Evolutionary conservation across 2,888 invertebrate species (phyloP).

Genomic region (Dryocosmus kuriphilus): DNA sequence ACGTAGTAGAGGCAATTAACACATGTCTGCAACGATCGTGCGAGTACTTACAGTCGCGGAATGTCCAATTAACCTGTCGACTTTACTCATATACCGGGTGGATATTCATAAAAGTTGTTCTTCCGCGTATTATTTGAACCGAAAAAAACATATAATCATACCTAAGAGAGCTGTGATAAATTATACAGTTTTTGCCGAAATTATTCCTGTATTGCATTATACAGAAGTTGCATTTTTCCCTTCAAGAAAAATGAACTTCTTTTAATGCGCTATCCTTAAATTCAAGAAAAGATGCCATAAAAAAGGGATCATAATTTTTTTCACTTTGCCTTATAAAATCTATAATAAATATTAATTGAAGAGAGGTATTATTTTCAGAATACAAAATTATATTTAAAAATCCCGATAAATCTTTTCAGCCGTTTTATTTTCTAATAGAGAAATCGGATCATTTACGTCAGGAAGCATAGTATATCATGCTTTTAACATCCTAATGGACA

Average conservation of each 20-base stretch:
- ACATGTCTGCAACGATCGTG: conserved; percentile 39
- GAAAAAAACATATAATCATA: not conserved
- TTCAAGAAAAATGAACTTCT: too few relatives aligned
- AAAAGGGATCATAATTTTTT: not conserved
- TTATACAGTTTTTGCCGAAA: too few relatives aligned
- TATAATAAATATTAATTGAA: not conserved
- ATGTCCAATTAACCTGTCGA: conserved; percentile 52
- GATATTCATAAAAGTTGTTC: not conserved
- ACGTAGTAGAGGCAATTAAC: conserved; percentile 26
- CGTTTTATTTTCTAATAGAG: conserved; percentile 1
- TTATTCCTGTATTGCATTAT: too few relatives aligned
- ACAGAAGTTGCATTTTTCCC: too few relatives aligned
- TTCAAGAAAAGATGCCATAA: not conserved
- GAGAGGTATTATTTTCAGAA: not conserved
- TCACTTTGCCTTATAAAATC: not conserved
- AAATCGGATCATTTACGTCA: conserved; percentile 9
- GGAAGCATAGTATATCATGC: not conserved
- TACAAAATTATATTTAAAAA: not conserved
- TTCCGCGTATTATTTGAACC: not conserved
- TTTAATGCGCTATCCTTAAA: too few relatives aligned
- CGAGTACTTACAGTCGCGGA: conserved; percentile 37
- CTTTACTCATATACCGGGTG: conserved; percentile 40
- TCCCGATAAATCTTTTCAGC: not conserved
- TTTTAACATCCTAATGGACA: conserved; percentile 17
- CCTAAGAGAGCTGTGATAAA: too few relatives aligned